phyloP scores from a whole-genome alignment of 2,113 vertebrate genomes.

The Ammospiza nelsoni region DNA sequence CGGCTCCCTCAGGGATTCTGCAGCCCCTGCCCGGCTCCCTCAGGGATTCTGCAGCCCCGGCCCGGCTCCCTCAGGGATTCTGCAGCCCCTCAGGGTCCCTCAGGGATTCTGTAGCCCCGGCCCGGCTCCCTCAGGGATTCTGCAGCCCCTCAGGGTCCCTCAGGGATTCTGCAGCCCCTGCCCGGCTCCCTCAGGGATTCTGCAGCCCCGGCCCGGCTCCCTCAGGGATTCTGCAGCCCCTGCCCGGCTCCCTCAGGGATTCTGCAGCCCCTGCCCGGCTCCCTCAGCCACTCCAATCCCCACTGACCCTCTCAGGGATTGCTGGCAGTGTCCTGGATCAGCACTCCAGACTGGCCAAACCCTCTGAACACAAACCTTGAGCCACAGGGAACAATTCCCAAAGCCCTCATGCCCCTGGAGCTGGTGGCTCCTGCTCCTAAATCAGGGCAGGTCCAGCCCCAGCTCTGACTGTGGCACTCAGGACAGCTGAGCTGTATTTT shows the following conservation, averaged over 20 bases:
- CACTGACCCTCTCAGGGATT: not conserved
- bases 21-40: not conserved
- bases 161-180: not conserved
- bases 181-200: not conserved
- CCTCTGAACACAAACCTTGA: rapidly evolving
- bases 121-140: no score
- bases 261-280: not conserved
- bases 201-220: not conserved
- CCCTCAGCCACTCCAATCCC: not conserved
- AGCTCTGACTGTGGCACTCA: rapidly evolving
- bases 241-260: not conserved
- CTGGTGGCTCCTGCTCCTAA: not conserved
- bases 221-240: not conserved
- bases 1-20: not conserved
- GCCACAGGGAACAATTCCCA: not conserved
- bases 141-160: not conserved
- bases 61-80: not conserved
- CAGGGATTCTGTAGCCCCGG: no score
- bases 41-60: not conserved
- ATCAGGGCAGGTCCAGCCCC: not conserved
- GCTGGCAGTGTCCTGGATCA: not conserved
- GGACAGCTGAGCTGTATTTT: rapidly evolving
- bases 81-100: not conserved
- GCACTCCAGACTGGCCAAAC: no score
- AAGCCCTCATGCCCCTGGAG: rapidly evolving